A percentile compares a stretch with the other conserved stretches of the same genome.
These are phyloP conservation scores for Sebastes cheni DNA, from an alignment of 2,797 vertebrate genomes.

Conservation along the genomic window DNA sequence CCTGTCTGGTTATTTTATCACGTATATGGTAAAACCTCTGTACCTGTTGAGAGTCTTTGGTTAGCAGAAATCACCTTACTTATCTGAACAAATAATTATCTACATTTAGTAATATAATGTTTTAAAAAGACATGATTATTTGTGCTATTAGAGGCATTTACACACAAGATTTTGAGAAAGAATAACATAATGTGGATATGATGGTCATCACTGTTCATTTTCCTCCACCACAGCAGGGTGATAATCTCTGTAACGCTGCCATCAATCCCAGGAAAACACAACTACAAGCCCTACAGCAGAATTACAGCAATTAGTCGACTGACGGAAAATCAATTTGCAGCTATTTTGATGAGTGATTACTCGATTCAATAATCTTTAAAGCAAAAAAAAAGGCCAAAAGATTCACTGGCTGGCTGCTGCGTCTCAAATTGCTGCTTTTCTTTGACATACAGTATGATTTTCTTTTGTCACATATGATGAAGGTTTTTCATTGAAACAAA, in stretches of 20 bases:
- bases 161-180: background rate
- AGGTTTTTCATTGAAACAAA: background rate
- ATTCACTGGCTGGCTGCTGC: background rate
- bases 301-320: background rate
- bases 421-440: background rate
- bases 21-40: background rate
- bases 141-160: background rate
- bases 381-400: background rate
- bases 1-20: background rate
- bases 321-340: background rate
- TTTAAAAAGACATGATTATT: background rate
- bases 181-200: background rate
- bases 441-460: background rate
- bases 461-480: background rate
- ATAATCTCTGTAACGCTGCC: background rate
- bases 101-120: background rate
- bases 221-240: background rate
- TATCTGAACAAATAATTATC: background rate
- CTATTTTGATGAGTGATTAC: background rate
- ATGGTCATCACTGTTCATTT: background rate
- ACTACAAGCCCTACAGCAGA: background rate
- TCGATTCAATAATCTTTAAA: background rate
- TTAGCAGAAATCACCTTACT: background rate
- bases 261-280: background rate
- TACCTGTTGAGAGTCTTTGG: background rate